Evolutionary conservation across 2,113 vertebrate genomes (phyloP).

Genomic region (Gallinago undulata): DNA sequence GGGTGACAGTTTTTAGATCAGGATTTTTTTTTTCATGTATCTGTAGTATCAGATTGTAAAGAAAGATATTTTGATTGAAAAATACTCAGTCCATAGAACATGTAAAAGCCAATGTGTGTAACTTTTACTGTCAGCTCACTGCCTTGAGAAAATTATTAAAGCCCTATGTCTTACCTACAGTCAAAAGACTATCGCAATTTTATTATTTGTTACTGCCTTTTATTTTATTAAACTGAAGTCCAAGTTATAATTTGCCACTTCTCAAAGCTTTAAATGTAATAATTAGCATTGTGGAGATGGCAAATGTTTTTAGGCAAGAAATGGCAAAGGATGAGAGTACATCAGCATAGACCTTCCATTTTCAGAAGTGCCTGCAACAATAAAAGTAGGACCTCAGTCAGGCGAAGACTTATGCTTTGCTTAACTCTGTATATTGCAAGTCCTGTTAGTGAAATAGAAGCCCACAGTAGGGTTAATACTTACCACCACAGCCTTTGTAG

Average conservation of each 20-base stretch:
- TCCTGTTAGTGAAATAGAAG: not conserved
- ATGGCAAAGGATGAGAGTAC: not conserved
- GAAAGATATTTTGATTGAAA: slow-evolving; percentile 44
- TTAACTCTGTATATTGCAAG: not conserved
- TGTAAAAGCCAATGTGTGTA: slow-evolving; percentile 52
- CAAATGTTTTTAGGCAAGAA: slow-evolving; percentile 30
- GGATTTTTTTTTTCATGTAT: not conserved
- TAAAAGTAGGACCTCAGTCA: not conserved
- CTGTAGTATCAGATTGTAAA: not conserved
- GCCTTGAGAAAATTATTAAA: slow-evolving; percentile 64
- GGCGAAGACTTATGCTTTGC: not conserved
- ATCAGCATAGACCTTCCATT: not conserved
- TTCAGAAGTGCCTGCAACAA: not conserved
- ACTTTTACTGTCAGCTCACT: not conserved
- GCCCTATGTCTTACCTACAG: slow-evolving; percentile 16
- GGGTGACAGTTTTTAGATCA: not conserved
- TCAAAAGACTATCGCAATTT: slow-evolving; percentile 41
- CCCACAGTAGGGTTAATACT: not conserved
- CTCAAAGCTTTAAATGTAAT: slow-evolving; percentile 31
- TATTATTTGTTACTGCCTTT: slow-evolving; percentile 53
- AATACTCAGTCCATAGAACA: slow-evolving; percentile 20
- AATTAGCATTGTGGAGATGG: slow-evolving; percentile 1
- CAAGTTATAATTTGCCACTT: slow-evolving; percentile 8
- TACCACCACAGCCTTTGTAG: not conserved
- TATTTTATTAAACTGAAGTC: slow-evolving; percentile 54